Percentiles rank a stretch among this genome's conserved stretches.
Conservation (phyloP, 2,797 vertebrate genomes). For the Galagoides demidoff region DNA sequence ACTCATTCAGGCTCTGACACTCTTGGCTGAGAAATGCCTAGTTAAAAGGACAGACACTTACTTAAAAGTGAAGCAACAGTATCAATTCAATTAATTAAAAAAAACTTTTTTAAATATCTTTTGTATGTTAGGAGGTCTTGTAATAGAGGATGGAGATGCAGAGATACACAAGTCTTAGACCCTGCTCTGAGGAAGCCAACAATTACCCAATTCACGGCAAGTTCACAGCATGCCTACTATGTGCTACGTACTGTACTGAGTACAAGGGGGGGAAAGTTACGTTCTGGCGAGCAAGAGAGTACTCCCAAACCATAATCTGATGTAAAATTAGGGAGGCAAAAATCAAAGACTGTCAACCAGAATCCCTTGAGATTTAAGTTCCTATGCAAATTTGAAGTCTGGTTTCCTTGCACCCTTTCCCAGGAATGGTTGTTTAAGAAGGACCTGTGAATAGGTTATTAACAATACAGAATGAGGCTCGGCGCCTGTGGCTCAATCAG, state of each 20-base stretch:
- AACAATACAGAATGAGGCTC: background rate
- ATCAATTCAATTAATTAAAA: conserved; percentile 13
- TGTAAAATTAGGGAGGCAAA: conserved; percentile 34
- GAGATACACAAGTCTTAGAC: background rate
- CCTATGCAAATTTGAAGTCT: background rate
- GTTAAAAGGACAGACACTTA: conserved; percentile 38
- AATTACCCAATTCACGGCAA: conserved; percentile 17
- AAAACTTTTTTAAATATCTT: background rate
- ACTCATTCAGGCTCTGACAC: conserved; percentile 46
- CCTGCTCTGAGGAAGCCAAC: background rate
- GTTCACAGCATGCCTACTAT: background rate
- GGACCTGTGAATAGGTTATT: background rate
- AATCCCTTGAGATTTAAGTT: background rate
- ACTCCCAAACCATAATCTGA: background rate
- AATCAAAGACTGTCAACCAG: background rate
- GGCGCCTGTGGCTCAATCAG: too few relatives aligned
- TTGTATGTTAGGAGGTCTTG: background rate
- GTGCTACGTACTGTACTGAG: background rate
- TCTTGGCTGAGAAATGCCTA: conserved; percentile 7
- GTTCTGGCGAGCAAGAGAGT: background rate
- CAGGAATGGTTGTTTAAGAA: background rate
- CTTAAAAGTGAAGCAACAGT: conserved; percentile 11
- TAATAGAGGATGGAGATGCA: background rate
- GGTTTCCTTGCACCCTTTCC: background rate
- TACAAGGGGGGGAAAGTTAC: background rate